Evolutionary conservation across 2,797 vertebrate species (phyloP), one percentile per base, ranked within the genome.

Genomic region (Morus bassanus): DNA sequence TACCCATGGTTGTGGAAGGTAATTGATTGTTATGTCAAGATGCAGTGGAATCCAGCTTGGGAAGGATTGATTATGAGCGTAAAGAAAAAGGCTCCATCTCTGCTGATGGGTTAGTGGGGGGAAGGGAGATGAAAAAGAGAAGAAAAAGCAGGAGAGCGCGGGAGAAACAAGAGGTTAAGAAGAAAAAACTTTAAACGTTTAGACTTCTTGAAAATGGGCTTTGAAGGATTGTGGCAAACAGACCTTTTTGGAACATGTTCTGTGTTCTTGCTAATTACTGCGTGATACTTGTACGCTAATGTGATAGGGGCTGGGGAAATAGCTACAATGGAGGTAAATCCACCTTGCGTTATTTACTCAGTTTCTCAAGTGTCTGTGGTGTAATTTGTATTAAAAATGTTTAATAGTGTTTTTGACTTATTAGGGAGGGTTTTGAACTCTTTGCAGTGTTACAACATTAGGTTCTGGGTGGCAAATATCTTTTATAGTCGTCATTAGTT

Each of bases 11-110:
- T 91, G 89, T 92, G 79, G 89, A 85, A 95, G 35, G 87, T 96
- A 96, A 96, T 97, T 96, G 92, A 97, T 97, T 95, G 85, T 84
- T 95, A 81, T 96, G 94, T 97, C 94, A 95, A 95, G 87, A 93
- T 92, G 86, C 79, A 94, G 95, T 81, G 92, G 91, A 93, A 96
- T 96, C 74, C 93, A 88, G 89, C 82, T 91, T 7, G 56, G 69
- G 59, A 90, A 95, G 95, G 93, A 95, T 96, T 97, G 96, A 96
- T 96, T 95, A 93, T 68, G 57, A 94, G 93, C 14, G 35, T 95
- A 94, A 96, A 96, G 88, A 93, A 95, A 96, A 93, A 94, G 88
- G 72, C 75, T 93, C 17, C 78, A 63, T 95, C 89, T 94, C 76
- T 9, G 18, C 53, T 81, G 69, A 69, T 87, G 81, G 68, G 61